phyloP scores from a whole-genome alignment of 2,888 invertebrate species.

The Ferdinandea cuprea region DNA sequence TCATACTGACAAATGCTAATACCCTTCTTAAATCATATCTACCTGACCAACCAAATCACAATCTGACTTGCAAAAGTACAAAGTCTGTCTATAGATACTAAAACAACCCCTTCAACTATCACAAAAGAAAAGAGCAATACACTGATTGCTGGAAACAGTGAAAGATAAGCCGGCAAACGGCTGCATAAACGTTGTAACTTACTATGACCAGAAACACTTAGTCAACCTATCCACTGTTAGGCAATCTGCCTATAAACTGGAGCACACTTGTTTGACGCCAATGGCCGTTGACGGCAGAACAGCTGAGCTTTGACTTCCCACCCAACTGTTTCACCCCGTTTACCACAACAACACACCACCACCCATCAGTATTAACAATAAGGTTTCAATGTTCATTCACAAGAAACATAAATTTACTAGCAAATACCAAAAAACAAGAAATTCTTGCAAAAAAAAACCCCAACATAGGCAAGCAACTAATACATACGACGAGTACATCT shows the following conservation, averaged over 20 bases:
- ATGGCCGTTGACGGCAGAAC: conserved; percentile 54
- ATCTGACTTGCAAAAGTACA: not conserved
- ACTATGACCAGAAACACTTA: conserved; percentile 39
- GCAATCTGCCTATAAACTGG: conserved; percentile 56
- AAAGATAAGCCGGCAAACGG: conserved; percentile 42
- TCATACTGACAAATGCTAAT: conserved; percentile 23
- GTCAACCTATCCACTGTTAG: conserved; percentile 50
- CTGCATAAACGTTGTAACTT: not conserved
- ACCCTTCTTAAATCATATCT: conserved; percentile 22
- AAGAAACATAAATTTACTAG: conserved; percentile 34
- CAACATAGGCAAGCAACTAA: not conserved
- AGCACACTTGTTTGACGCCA: conserved; percentile 65
- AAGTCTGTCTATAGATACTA: conserved; percentile 49
- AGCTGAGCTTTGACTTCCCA: conserved; percentile 53
- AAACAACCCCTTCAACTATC: not conserved
- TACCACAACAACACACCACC: not conserved
- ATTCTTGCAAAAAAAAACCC: conserved; percentile 27
- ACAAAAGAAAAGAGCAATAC: conserved; percentile 2
- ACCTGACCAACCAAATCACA: conserved; percentile 11
- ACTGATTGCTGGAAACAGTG: not conserved
- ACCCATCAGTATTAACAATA: conserved; percentile 1
- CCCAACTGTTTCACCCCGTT: not conserved
- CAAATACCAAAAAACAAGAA: conserved; percentile 13
- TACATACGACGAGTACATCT: not conserved
- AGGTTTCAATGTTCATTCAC: conserved; percentile 61